Percentiles rank a stretch among this genome's conserved stretches.
Conservation (phyloP, 2,797 vertebrate genomes). For the Sebastes cheni region DNA sequence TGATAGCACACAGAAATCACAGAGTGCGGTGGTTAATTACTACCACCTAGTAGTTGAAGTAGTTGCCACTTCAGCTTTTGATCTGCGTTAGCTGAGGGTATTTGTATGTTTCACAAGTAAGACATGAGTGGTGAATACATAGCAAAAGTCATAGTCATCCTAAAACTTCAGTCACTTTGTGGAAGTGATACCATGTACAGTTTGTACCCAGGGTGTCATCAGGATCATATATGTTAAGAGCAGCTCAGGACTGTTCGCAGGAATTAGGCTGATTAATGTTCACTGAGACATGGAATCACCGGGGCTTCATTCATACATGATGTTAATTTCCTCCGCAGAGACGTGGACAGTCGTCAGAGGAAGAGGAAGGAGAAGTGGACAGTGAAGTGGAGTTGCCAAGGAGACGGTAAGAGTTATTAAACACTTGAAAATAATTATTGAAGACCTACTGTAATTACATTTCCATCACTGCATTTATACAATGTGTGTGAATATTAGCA, state of each 20-base stretch:
- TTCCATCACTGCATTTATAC: background rate
- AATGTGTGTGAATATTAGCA: background rate
- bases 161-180: background rate
- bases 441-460: background rate
- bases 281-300: background rate
- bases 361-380: slow-evolving; percentile 96
- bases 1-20: background rate
- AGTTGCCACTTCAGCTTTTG: background rate
- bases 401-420: slow-evolving; percentile 82
- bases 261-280: background rate
- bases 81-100: background rate
- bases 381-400: slow-evolving; percentile 93
- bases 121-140: background rate
- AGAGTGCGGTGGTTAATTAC: background rate
- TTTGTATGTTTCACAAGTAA: background rate
- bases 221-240: background rate
- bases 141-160: background rate
- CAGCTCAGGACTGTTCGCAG: background rate
- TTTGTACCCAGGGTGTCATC: background rate
- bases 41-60: background rate
- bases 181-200: background rate
- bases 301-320: background rate
- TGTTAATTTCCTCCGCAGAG: slow-evolving; percentile 73
- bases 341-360: slow-evolving; percentile 92
- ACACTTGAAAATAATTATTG: background rate